Base-by-base conservation (phyloP, 1,140 invertebrate species). In the Aphidius ervi region DNA sequence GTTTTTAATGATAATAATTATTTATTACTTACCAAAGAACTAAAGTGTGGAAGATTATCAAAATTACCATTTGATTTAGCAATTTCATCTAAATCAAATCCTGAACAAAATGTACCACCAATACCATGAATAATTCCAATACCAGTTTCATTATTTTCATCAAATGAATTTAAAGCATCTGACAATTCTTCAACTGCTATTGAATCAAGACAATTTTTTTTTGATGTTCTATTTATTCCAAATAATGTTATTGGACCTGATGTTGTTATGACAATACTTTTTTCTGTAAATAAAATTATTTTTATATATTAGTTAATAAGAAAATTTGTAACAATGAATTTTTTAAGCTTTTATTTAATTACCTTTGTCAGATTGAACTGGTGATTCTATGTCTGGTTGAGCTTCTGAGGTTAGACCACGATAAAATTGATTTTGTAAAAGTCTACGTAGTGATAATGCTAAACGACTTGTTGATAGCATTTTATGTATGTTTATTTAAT, bases 91-190 rank as follows among this genome's bases (percentile, higher is more conserved):
- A 90, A 85, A 79, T 97, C 94, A 75, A 88, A 93, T 6, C 95
- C 95, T 43, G 93, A 86, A 78, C 92, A 96, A 76, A 97, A 97
- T 65, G 88, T 91, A 5, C 94, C 94, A 48, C 93, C 92, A 72
- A 88, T 84, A 39, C 95, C 95, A 81, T 95, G 87, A 5, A 97
- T 79, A 9, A 97, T 85, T 16, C 88, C 89, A 8, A 90, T 87
- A 63, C 82, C 76, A 5, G 87, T 81, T 0, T 82, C 74, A 1
- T 84, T 69, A 72, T 95, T 90, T 58, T 86, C 83, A 66, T 96
- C 92, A 80, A 96, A 95, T 43, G 82, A 77, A 64, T 87, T 78
- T 48, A 97, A 85, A 1, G 92, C 91, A 55, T 85, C 79, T 37
- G 82, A 81, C 6, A 96, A 78, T 67, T 87, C 75, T 39, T 79